Conservation (phyloP, 2,113 vertebrate species). For the Okapia johnstoni region DNA sequence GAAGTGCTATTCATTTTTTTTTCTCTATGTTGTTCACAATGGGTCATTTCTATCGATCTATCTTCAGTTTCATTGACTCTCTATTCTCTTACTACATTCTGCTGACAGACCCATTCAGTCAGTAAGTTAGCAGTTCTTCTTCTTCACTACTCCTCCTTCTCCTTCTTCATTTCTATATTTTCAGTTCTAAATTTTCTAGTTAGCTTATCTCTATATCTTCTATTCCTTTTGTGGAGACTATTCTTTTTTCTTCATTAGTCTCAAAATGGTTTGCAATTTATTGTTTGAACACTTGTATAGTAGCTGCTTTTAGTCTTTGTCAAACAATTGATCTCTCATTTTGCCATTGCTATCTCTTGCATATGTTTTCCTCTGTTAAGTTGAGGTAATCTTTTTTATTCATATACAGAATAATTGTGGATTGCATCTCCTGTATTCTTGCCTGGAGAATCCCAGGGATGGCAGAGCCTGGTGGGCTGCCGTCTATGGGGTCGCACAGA, state of each 20-base stretch:
- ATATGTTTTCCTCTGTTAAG: background rate
- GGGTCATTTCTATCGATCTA: background rate
- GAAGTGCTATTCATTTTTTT: background rate
- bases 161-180: background rate
- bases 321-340: background rate
- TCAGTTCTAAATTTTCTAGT: background rate
- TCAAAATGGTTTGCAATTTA: background rate
- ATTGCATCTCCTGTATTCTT: too few relatives aligned
- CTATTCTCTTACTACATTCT: background rate
- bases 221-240: background rate
- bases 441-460: too few relatives aligned
- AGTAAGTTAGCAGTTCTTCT: background rate
- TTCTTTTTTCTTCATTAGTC: background rate
- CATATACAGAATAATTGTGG: background rate
- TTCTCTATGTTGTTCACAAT: background rate
- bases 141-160: background rate
- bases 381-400: background rate
- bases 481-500: too few relatives aligned
- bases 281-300: background rate
- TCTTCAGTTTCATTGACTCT: background rate
- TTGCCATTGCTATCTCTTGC: background rate
- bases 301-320: background rate
- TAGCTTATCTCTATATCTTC: background rate
- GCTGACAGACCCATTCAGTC: accelerated
- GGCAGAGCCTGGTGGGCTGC: too few relatives aligned